Evolutionary conservation across 2,797 vertebrate genomes (phyloP).

Genomic region (Cephalopachus bancanus): DNA sequence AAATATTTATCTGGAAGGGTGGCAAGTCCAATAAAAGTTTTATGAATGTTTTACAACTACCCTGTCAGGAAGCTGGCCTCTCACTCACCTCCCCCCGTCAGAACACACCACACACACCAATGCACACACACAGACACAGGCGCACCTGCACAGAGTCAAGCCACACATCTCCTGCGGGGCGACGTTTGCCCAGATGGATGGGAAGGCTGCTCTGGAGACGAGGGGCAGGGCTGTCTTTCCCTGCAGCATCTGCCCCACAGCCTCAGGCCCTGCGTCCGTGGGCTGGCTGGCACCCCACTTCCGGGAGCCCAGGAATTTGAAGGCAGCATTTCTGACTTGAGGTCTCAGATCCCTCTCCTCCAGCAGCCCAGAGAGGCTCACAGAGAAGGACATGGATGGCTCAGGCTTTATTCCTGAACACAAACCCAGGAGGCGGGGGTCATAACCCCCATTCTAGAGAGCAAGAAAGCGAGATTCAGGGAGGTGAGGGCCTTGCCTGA

Average conservation of each 20-base stretch:
- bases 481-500: neutral
- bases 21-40: constrained; percentile 90
- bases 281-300: neutral
- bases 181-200: neutral
- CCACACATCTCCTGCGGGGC: neutral
- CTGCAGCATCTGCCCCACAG: neutral
- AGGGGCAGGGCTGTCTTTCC: neutral
- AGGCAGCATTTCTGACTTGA: neutral
- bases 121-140: neutral
- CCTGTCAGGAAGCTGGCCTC: constrained; percentile 85
- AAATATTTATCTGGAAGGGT: constrained; percentile 91
- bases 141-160: neutral
- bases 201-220: neutral
- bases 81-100: constrained; percentile 85
- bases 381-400: no score
- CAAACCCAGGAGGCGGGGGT: neutral
- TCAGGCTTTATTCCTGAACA: neutral
- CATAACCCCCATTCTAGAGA: neutral
- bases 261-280: neutral
- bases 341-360: neutral
- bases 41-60: constrained; percentile 88
- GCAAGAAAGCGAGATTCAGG: neutral
- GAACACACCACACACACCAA: constrained; percentile 58
- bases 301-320: neutral
- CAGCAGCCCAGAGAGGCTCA: neutral